These are phyloP conservation scores for Penaeus indicus DNA, from an alignment of 1,140 invertebrate genomes.

Conservation along the genomic window DNA sequence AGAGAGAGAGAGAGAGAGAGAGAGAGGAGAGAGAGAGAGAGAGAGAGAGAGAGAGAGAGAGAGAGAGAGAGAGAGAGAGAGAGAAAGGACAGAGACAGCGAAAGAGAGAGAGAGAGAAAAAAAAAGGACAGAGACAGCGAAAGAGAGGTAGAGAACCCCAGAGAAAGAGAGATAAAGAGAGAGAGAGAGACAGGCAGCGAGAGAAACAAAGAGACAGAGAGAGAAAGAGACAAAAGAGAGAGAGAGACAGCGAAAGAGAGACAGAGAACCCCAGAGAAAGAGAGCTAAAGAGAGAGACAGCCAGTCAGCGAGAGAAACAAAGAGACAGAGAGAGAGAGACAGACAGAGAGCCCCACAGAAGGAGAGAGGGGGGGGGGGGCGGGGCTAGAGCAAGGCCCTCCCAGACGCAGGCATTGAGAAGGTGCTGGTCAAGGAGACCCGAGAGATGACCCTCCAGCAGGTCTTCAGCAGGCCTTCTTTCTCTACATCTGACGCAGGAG, in stretches of 20 bases:
- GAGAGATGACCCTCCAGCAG: conserved; percentile 2
- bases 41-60: background rate
- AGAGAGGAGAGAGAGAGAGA: no score
- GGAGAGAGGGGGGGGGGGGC: background rate
- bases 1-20: no score
- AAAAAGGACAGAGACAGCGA: no score
- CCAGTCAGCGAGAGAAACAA: no score
- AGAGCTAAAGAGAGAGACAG: background rate
- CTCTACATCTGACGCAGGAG: background rate
- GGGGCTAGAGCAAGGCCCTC: background rate
- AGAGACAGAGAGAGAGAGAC: background rate
- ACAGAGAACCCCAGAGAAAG: background rate
- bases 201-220: background rate
- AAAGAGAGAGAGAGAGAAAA: background rate
- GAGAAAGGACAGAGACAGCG: background rate
- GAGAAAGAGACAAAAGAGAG: background rate
- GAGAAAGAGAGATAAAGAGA: background rate
- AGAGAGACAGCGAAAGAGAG: background rate
- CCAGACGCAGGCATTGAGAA: background rate
- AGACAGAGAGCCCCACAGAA: background rate
- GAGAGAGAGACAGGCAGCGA: no score
- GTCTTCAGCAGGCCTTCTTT: no score
- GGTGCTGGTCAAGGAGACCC: conserved; percentile 27
- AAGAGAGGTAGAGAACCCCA: background rate
- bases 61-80: background rate